Evolutionary conservation across 2,888 invertebrate genomes (phyloP).

Genomic region (Exocentrus adspersus): DNA sequence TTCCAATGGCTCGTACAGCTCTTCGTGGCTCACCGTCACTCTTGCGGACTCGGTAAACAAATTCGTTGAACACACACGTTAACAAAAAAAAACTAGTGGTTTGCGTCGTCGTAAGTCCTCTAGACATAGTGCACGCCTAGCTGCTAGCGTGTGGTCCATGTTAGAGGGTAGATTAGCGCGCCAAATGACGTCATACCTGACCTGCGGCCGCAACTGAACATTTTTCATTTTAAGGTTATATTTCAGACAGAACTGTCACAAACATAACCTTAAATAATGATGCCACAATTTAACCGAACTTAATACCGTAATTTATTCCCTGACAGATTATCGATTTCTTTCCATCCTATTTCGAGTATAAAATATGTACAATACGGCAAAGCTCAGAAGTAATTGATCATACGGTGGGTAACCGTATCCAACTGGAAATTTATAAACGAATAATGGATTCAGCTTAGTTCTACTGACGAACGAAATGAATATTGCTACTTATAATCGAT

Average conservation of each 20-base stretch:
- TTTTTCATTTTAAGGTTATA: slow-evolving; percentile 9
- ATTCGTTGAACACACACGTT: slow-evolving; percentile 15
- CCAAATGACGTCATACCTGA: slow-evolving; percentile 8
- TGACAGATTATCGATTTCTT: not conserved
- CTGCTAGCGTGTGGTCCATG: slow-evolving; percentile 46
- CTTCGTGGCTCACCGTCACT: slow-evolving; percentile 39
- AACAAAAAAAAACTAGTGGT: slow-evolving; percentile 33
- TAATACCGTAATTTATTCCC: not conserved
- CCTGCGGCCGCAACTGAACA: slow-evolving; percentile 17
- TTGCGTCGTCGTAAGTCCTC: slow-evolving; percentile 38
- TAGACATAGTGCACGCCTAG: slow-evolving; percentile 52
- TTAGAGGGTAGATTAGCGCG: slow-evolving; percentile 32
- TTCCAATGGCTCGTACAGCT: slow-evolving; percentile 36
- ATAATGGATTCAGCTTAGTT: too few relatives aligned
- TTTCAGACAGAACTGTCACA: slow-evolving; percentile 7
- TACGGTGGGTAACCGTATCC: too few relatives aligned
- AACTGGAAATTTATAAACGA: too few relatives aligned
- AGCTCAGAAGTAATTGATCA: too few relatives aligned
- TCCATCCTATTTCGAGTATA: not conserved
- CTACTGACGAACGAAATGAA: too few relatives aligned
- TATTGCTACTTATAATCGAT: too few relatives aligned
- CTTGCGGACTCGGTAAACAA: slow-evolving; percentile 25
- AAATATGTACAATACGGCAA: too few relatives aligned
- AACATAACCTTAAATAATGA: slow-evolving; percentile 16
- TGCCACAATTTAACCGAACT: slow-evolving; percentile 1